Evolutionary conservation across 2,113 vertebrate genomes (phyloP), one percentile per base, ranked within the genome.

Genomic region (Microtus montanus): DNA sequence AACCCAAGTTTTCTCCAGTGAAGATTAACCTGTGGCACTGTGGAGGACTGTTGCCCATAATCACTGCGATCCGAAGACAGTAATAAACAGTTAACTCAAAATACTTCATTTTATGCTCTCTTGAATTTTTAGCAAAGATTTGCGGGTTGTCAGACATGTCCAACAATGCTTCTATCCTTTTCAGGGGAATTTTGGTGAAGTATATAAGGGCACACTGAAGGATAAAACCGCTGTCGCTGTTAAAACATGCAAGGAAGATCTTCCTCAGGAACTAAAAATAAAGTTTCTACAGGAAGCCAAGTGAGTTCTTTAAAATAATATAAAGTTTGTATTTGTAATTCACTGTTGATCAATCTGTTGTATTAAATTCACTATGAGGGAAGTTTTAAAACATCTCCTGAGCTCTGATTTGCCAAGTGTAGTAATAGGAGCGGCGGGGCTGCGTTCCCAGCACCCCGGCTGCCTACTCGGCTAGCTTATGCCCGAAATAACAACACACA

Each of bases 161-260:
- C 89, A 95, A 93, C 70, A 90, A 30, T 68, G 70, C 93, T 79
- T 95, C 26, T 89, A 54, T 97, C 96, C 97, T 20, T 84, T 99
- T 96, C 96, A 99, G 99, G 99, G 99, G 78, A 99, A 99, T 98
- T 99, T 99, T 97, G 99, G 99, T 35, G 99, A 99, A 97, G 99
- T 99, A 6, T 99, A 99, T 96, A 99, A 99, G 95, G 99, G 99
- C 94, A 99, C 98, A 2, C 98, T 99, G 95, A 99, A 99, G 66
- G 99, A 99, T 98, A 99, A 99, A 98, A 99, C 98, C 41, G 97
- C 98, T 0, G 99, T 99, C 58, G 99, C 99, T 61, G 99, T 99
- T 90, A 99, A 99, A 98, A 99, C 99, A 0, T 99, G 99, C 97
- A 99, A 99, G 98, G 99, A 99, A 98, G 99, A 99, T 98, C 99